phyloP scores from a whole-genome alignment of 2,888 invertebrate genomes.

The Alloscopus bannaensis region DNA sequence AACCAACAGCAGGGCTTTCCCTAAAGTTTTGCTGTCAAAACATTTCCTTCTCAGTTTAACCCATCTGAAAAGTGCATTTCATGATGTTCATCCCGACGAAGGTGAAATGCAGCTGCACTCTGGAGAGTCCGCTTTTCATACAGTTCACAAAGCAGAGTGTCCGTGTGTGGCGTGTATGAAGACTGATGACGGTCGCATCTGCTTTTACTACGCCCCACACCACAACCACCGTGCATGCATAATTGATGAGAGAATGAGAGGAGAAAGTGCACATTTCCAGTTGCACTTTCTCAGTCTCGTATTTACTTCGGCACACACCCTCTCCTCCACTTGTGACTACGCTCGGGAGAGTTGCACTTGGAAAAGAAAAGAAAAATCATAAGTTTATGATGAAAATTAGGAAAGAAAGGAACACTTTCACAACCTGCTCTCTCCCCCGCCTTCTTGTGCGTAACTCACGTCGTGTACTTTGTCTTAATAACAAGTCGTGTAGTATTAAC shows the following conservation, averaged over 20 bases:
- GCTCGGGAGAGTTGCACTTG: too few relatives aligned
- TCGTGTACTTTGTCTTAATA: too few relatives aligned
- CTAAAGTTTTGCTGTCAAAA: neutral
- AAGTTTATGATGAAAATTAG: too few relatives aligned
- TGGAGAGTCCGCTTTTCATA: neutral
- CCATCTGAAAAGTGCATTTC: neutral
- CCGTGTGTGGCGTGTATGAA: conserved; percentile 26
- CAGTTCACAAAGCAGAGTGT: neutral
- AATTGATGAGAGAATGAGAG: conserved; percentile 43
- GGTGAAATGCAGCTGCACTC: neutral
- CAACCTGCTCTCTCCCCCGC: too few relatives aligned
- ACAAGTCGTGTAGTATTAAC: too few relatives aligned
- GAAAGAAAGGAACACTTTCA: too few relatives aligned
- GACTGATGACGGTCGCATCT: conserved; percentile 54
- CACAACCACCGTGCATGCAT: too few relatives aligned
- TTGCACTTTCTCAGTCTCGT: conserved; percentile 3
- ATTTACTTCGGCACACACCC: neutral
- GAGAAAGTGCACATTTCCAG: conserved; percentile 8
- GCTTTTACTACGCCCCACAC: conserved; percentile 24
- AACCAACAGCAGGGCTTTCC: neutral
- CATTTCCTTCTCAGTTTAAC: neutral
- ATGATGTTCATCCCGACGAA: neutral
- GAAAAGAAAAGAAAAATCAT: too few relatives aligned
- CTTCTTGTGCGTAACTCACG: too few relatives aligned
- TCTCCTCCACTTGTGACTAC: neutral